phyloP scores from a whole-genome alignment of 2,888 invertebrate species.

The Diarsia brunnea region DNA sequence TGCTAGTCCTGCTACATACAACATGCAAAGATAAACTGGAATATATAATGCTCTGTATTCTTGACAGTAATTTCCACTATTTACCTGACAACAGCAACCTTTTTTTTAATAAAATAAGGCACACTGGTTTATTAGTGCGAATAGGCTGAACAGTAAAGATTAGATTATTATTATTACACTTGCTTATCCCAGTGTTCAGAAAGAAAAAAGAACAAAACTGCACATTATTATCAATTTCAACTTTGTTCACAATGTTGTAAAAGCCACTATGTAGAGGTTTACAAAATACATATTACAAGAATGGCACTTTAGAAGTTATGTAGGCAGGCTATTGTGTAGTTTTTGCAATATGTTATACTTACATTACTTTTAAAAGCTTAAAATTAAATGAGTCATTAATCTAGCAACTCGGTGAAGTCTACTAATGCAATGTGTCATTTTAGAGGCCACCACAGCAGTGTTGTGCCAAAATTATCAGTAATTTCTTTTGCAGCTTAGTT shows the following conservation, averaged over 20 bases:
- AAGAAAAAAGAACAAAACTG: background rate
- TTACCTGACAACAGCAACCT: background rate
- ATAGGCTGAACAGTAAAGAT: background rate
- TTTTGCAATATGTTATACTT: conserved; percentile 23
- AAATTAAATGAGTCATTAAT: conserved; percentile 22
- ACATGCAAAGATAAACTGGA: background rate
- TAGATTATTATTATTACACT: background rate
- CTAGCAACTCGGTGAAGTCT: conserved; percentile 4
- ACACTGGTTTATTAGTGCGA: background rate
- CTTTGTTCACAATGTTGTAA: background rate
- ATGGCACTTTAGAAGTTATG: conserved; percentile 29
- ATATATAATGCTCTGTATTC: background rate
- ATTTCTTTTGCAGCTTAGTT: background rate
- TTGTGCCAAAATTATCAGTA: background rate
- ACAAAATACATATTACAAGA: conserved; percentile 19
- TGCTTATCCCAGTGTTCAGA: background rate
- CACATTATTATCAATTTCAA: background rate
- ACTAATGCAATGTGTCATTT: conserved; percentile 25
- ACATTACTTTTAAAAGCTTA: conserved; percentile 32
- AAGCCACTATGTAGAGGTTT: background rate
- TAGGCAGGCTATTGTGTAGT: conserved; percentile 12
- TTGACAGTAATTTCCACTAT: too few species aligned
- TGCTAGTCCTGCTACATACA: background rate
- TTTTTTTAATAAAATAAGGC: background rate
- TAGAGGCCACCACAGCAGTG: conserved; percentile 7